Conservation (phyloP, 2,113 vertebrate genomes). For the Leptobrachium leishanense region DNA sequence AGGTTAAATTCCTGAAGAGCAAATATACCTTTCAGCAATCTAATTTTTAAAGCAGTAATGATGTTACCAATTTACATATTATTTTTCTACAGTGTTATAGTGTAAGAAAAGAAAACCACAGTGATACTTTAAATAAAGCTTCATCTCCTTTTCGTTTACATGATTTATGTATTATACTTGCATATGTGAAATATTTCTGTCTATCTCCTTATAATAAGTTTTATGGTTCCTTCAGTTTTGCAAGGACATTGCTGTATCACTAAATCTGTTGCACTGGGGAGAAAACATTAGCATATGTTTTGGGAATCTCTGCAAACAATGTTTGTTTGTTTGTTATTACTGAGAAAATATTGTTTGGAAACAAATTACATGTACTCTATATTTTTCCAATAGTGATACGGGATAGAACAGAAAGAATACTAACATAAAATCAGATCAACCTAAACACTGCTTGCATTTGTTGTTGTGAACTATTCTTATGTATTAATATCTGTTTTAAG, state of each 20-base stretch:
- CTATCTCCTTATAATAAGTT: conserved; percentile 7
- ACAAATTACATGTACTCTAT: conserved; percentile 28
- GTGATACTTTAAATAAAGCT: neutral
- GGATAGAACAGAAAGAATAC: conserved; percentile 17
- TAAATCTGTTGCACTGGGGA: conserved; percentile 2
- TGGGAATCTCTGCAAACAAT: conserved; percentile 3
- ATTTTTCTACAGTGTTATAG: too few species aligned
- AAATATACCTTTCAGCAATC: too few species aligned
- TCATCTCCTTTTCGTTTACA: neutral
- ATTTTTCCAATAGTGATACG: conserved; percentile 32
- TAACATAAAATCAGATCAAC: conserved; percentile 16
- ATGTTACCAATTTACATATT: too few species aligned
- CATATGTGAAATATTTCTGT: conserved; percentile 2
- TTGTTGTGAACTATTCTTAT: neutral
- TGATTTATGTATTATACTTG: conserved; percentile 5
- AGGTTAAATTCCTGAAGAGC: too few species aligned
- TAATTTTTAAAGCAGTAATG: too few species aligned
- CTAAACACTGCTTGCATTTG: conserved; percentile 12
- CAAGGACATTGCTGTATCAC: conserved; percentile 36
- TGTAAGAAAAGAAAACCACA: neutral
- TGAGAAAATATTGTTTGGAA: conserved; percentile 14
- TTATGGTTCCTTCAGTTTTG: conserved; percentile 15
- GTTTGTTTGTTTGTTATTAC: conserved; percentile 35
- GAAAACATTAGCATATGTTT: conserved; percentile 35
- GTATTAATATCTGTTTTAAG: neutral